A percentile compares a stretch with the other conserved stretches of the same genome.
phyloP scores from a whole-genome alignment of 2,888 invertebrate genomes.

The Microctonus hyperodae region DNA sequence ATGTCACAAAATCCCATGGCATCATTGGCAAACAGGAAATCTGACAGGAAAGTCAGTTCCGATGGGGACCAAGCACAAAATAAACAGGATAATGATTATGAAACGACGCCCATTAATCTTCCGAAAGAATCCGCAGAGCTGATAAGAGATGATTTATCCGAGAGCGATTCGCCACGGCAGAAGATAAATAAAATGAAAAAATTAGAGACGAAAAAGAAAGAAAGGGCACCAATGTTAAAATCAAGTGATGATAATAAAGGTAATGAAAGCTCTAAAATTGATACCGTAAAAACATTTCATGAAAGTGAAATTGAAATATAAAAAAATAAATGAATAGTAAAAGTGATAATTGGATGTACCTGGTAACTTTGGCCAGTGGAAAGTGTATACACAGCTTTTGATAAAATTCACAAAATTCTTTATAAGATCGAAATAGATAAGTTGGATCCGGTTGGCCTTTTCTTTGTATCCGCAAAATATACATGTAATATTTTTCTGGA shows the following conservation, averaged over 20 bases:
- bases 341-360: constrained; percentile 67
- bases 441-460: constrained; percentile 86
- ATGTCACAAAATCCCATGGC: constrained; percentile 17
- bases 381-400: constrained; percentile 92
- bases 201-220: constrained; percentile 39
- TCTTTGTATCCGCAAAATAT: constrained; percentile 83
- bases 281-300: constrained; percentile 22
- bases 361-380: constrained; percentile 88
- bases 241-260: constrained; percentile 1
- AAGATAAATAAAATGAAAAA: constrained; percentile 30
- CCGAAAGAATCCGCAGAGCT: constrained; percentile 36
- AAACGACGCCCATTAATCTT: constrained; percentile 23
- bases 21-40: neutral
- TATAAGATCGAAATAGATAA: constrained; percentile 91
- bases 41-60: neutral
- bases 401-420: constrained; percentile 96
- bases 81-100: neutral
- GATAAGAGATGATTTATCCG: constrained; percentile 24
- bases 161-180: constrained; percentile 20
- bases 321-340: constrained; percentile 31
- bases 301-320: constrained; percentile 44
- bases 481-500: constrained; percentile 97
- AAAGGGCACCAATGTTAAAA: constrained; percentile 37
- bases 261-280: constrained; percentile 1
- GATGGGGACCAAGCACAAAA: neutral